These are phyloP conservation scores for Steinernema hermaphroditum DNA, from an alignment of 2,888 invertebrate species.

Conservation along the genomic window DNA sequence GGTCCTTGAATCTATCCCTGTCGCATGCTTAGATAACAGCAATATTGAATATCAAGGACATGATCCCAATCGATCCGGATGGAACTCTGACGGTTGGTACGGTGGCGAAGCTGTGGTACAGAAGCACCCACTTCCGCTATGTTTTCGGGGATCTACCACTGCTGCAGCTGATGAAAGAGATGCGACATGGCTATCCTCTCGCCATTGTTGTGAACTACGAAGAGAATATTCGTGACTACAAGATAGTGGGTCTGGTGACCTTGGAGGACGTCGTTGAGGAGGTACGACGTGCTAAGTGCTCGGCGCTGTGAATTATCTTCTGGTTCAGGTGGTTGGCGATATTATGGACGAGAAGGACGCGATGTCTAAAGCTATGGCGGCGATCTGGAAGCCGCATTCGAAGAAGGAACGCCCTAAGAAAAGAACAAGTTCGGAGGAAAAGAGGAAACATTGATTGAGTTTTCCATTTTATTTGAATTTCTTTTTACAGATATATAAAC, in stretches of 20 bases:
- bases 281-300: neutral
- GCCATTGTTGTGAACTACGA: conserved; percentile 42
- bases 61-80: conserved; percentile 34
- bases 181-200: conserved; percentile 44
- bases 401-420: neutral
- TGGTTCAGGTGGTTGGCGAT: conserved; percentile 43
- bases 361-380: neutral
- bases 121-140: conserved; percentile 42
- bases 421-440: neutral
- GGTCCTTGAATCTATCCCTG: no score
- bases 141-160: conserved; percentile 38
- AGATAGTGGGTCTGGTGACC: conserved; percentile 44
- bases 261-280: conserved; percentile 48
- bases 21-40: conserved; percentile 31
- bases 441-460: neutral
- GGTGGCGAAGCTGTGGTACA: conserved; percentile 32
- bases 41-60: conserved; percentile 35
- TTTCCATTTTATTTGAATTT: neutral
- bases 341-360: conserved; percentile 48
- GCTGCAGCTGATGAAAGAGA: conserved; percentile 40
- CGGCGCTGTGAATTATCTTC: neutral
- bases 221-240: conserved; percentile 28
- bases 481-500: neutral
- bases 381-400: neutral
- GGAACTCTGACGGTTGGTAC: conserved; percentile 29